Conservation (phyloP, 1,140 invertebrate genomes). For the Pinna nobilis region DNA sequence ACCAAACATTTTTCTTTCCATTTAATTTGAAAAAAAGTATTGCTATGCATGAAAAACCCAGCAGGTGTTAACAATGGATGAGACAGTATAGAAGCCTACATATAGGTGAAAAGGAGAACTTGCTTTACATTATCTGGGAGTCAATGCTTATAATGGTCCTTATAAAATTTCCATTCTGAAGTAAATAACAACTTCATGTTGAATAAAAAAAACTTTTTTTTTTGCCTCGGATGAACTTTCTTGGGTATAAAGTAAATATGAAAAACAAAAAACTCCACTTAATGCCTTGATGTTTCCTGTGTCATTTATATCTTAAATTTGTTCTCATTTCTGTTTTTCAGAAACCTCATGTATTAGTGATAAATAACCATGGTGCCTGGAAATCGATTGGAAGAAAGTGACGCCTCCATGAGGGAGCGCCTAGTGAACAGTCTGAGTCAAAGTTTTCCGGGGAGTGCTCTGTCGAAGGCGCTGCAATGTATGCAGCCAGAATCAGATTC, state of each 20-base stretch:
- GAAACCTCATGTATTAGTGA: not conserved
- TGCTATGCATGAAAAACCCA: not conserved
- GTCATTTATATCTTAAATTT: not conserved
- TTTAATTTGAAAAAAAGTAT: constrained; percentile 14
- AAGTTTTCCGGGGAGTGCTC: constrained; percentile 71
- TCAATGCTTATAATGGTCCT: not conserved
- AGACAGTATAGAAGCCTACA: too few relatives aligned
- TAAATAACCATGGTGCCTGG: constrained; percentile 41
- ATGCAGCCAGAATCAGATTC: constrained; percentile 56
- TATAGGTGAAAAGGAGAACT: too few relatives aligned
- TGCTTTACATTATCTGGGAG: too few relatives aligned
- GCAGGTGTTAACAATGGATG: not conserved
- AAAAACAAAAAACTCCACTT: not conserved
- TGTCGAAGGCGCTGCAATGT: constrained; percentile 69
- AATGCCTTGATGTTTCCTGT: not conserved
- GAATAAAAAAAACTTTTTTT: not conserved
- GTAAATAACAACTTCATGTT: not conserved
- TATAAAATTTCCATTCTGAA: constrained; percentile 3
- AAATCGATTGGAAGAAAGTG: constrained; percentile 64
- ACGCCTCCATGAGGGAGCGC: constrained; percentile 69
- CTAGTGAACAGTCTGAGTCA: constrained; percentile 72
- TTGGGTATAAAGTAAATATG: not conserved
- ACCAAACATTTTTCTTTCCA: too few relatives aligned
- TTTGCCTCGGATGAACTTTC: not conserved
- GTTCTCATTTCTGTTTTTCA: not conserved